Percentiles rank a stretch among this genome's conserved stretches.
phyloP scores from a whole-genome alignment of 2,888 invertebrate genomes.

The Cremastinae sp. region DNA sequence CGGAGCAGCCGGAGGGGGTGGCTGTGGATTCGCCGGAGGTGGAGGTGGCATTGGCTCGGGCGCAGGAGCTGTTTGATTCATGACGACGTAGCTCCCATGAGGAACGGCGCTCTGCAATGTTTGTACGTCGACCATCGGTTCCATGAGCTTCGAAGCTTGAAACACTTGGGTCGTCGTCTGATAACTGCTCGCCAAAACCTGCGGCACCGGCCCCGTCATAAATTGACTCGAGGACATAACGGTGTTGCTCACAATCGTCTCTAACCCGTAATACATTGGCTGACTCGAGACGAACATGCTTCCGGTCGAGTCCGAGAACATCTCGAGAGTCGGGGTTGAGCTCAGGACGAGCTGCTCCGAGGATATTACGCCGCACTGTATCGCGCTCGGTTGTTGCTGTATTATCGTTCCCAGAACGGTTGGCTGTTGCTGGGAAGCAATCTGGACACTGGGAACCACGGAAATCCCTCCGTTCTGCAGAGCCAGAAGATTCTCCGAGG shows the following conservation, averaged over 20 bases:
- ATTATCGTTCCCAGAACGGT: slow-evolving; percentile 79
- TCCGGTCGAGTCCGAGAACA: slow-evolving; percentile 83
- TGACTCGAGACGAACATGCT: slow-evolving; percentile 83
- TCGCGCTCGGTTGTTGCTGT: slow-evolving; percentile 82
- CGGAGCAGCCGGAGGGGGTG: slow-evolving; percentile 34
- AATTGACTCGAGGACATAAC: slow-evolving; percentile 95
- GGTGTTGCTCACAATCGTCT: slow-evolving; percentile 93
- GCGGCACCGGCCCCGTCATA: slow-evolving; percentile 90
- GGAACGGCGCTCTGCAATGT: slow-evolving; percentile 79
- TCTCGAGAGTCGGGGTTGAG: slow-evolving; percentile 84
- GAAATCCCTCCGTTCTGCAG: slow-evolving; percentile 78
- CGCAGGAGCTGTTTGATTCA: slow-evolving; percentile 70
- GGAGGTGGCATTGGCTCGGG: slow-evolving; percentile 61
- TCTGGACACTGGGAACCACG: slow-evolving; percentile 76
- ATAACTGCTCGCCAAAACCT: slow-evolving; percentile 91
- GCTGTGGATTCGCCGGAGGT: slow-evolving; percentile 40
- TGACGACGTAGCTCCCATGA: slow-evolving; percentile 74
- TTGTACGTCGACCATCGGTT: slow-evolving; percentile 89
- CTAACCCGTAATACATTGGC: slow-evolving; percentile 91
- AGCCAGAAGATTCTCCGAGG: slow-evolving; percentile 75
- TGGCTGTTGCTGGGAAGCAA: slow-evolving; percentile 76
- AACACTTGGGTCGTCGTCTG: slow-evolving; percentile 92
- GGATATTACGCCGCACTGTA: slow-evolving; percentile 81
- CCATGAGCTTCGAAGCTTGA: slow-evolving; percentile 90
- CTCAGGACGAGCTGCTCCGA: slow-evolving; percentile 85